A percentile compares a stretch with the other conserved stretches of the same genome.
Evolutionary conservation across 2,797 vertebrate species (phyloP).

Genomic region (Parauchenoglanis punctatus): DNA sequence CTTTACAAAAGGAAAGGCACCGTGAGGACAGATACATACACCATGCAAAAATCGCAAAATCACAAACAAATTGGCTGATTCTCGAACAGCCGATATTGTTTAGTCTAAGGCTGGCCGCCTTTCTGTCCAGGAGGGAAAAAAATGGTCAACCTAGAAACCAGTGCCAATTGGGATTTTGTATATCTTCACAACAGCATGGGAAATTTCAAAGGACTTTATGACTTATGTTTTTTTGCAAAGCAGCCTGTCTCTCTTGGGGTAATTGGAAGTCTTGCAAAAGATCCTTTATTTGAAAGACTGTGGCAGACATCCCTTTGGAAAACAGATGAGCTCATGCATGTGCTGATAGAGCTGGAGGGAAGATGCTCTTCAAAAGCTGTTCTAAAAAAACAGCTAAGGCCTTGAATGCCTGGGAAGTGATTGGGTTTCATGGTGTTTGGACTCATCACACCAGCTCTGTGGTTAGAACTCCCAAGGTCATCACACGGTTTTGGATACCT

Average conservation of each 20-base stretch:
- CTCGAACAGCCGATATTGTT: conserved; percentile 36
- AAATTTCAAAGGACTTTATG: conserved; percentile 44
- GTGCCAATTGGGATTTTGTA: conserved; percentile 46
- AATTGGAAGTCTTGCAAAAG: conserved; percentile 53
- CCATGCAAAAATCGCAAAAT: background rate
- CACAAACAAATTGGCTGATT: conserved; percentile 34
- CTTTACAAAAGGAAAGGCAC: conserved; percentile 23
- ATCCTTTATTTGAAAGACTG: conserved; percentile 54
- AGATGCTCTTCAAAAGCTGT: conserved; percentile 51
- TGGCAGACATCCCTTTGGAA: conserved; percentile 48
- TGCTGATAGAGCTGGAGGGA: conserved; percentile 49
- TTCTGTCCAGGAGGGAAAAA: conserved; percentile 42
- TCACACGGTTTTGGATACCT: conserved; percentile 12
- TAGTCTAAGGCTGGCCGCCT: conserved; percentile 53
- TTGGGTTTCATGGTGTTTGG: conserved; percentile 57
- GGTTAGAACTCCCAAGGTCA: conserved; percentile 51
- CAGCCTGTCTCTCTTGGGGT: conserved; percentile 37
- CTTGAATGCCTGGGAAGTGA: conserved; percentile 48
- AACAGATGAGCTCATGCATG: conserved; percentile 56
- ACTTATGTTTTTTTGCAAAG: conserved; percentile 53
- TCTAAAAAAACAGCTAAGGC: conserved; percentile 49
- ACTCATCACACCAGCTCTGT: conserved; percentile 34
- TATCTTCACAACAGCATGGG: conserved; percentile 35
- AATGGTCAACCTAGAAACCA: conserved; percentile 40
- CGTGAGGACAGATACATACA: conserved; percentile 36